A percentile compares a stretch with the other conserved stretches of the same genome.
Evolutionary conservation across 1,140 invertebrate genomes (phyloP).

Genomic region (Pseudoatta argentina): DNA sequence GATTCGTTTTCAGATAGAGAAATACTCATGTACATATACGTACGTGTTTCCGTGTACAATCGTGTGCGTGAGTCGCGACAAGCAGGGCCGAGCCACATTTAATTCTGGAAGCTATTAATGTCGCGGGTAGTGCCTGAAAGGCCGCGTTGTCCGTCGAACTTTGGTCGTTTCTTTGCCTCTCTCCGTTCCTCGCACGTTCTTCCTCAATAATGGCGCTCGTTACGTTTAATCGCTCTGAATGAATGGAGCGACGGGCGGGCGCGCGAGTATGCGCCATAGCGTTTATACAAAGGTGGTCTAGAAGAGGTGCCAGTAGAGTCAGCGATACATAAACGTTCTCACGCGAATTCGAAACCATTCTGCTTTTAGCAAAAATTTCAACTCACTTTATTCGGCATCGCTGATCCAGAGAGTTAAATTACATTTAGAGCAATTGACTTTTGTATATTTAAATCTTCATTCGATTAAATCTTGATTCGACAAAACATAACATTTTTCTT

Average conservation of each 20-base stretch:
- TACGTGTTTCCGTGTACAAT: neutral
- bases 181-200: slow-evolving; percentile 63
- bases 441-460: neutral
- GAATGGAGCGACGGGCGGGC: slow-evolving; percentile 52
- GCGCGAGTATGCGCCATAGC: slow-evolving; percentile 6
- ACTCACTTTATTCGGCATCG: neutral
- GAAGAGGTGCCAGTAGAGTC: slow-evolving; percentile 1
- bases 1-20: slow-evolving; percentile 66
- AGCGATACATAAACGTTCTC: slow-evolving; percentile 7
- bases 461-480: neutral
- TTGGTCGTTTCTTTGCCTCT: slow-evolving; percentile 64
- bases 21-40: neutral
- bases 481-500: neutral
- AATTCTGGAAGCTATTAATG: slow-evolving; percentile 81
- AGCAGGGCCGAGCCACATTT: slow-evolving; percentile 65
- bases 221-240: slow-evolving; percentile 69
- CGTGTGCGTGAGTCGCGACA: slow-evolving; percentile 52
- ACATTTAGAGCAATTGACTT: neutral
- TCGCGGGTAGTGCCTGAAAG: slow-evolving; percentile 76
- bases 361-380: neutral
- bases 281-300: slow-evolving; percentile 2
- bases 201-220: slow-evolving; percentile 68
- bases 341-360: neutral
- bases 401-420: neutral
- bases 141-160: slow-evolving; percentile 76